Evolutionary conservation across 2,797 vertebrate species (phyloP), one percentile per base, ranked within the genome.

Genomic region (Mus caroli): DNA sequence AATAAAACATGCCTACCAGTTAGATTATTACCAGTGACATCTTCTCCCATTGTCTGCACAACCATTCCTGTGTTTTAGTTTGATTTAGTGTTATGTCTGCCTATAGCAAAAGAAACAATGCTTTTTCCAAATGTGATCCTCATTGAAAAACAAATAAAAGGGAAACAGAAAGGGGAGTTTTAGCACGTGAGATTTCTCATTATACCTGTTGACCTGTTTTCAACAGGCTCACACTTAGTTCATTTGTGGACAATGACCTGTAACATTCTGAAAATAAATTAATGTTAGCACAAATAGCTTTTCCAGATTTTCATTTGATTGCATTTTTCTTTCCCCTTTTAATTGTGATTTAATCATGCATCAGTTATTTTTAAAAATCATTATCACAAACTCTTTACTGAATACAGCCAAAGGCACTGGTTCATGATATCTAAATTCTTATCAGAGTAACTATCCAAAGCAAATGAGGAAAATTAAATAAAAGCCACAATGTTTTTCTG

Each of bases 401-500:
- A 94, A 22, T 79, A 71, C 76, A 91, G 88, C 52, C 88, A 40
- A 96, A 91, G 67, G 77, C 79, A 88, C 40, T 67, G 22, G 14
- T 94, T 82, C 96, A 83, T 92, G 31, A 54, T 92, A 92, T 82
- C 43, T 91, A 93, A 94, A 89, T 73, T 93, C 97, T 86, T 97
- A 93, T 80, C 85, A 93, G 91, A 95, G 71, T 93, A 93, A 89
- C 54, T 91, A 67, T 94, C 84, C 88, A 94, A 94, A 88, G 82
- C 50, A 94, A 96, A 90, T 56, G 24, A 92, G 58, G 15, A 43
- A 95, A 90, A 62, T 93, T 82, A 96, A 94, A 58, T 88, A 84
- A 96, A 96, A 94, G 43, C 67, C 52, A 78, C 79, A 26, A 88
- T 79, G n/a, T 24, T 40, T 95, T 95, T 86, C n/a, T 54, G 79